Percentiles rank a stretch among this genome's conserved stretches.
These are phyloP conservation scores for Odontesthes bonariensis DNA, from an alignment of 2,113 vertebrate genomes.

Conservation along the genomic window DNA sequence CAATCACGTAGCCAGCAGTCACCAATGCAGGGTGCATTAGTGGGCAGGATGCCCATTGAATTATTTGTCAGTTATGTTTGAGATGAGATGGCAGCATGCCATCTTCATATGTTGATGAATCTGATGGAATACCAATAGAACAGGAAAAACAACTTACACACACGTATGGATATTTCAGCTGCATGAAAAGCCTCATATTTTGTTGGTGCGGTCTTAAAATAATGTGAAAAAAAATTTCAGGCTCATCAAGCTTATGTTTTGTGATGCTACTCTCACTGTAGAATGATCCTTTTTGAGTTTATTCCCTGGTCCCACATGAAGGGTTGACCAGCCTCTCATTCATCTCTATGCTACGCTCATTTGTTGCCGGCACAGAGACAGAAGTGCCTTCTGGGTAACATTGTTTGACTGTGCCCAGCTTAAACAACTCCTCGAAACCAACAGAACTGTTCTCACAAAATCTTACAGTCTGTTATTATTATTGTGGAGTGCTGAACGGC, in stretches of 20 bases:
- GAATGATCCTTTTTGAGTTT: constrained; percentile 47
- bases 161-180: constrained; percentile 15
- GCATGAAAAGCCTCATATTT: constrained; percentile 1
- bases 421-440: constrained; percentile 62
- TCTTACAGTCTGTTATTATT: constrained; percentile 62
- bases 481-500: constrained; percentile 55
- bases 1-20: constrained; percentile 55
- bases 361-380: constrained; percentile 50
- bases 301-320: constrained; percentile 39
- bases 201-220: constrained; percentile 22
- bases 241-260: constrained; percentile 46
- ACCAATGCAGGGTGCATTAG: constrained; percentile 59
- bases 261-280: constrained; percentile 20
- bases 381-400: constrained; percentile 68
- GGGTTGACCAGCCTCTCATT: constrained; percentile 43
- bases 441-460: constrained; percentile 61
- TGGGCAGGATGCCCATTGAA: too few relatives aligned
- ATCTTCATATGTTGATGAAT: constrained; percentile 55
- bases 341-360: constrained; percentile 40
- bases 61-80: constrained; percentile 59
- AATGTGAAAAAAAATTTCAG: constrained; percentile 31
- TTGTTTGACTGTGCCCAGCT: constrained; percentile 61
- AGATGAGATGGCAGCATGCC: constrained; percentile 63
- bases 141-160: constrained; percentile 40
- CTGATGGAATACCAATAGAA: constrained; percentile 52